Base-by-base conservation (phyloP, 2,888 invertebrate genomes). In the Lottia scabra region DNA sequence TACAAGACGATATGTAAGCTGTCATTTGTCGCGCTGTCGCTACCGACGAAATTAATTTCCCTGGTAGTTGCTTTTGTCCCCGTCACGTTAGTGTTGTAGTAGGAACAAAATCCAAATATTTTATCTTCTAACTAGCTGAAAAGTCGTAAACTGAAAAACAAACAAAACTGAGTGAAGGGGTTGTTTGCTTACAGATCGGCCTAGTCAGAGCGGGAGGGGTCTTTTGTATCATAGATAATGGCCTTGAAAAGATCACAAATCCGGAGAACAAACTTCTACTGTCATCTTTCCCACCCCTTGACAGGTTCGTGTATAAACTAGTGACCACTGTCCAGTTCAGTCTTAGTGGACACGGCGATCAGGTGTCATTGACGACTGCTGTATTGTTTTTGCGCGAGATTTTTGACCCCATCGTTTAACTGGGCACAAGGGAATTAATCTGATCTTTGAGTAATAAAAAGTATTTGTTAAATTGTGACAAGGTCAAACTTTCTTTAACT, bases 81-180 rank as follows among this genome's bases (percentile, higher is more conserved):
- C 56, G 56, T 56, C 56, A 56, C 56, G 56, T 56, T 56, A 56
- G 56, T 56, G 56, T 56, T 56, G 56, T 56, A 56, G 56, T 56
- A 23, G 56, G 56, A 23, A 56, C 56, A 56, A 56, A 56, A 56
- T 56, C 56, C 23, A 56, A 56, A 56, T 56, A 56, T 56, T 56
- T 12, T 56, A 56, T 56, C 56, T 56, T 56, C 56, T 23, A 56
- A 23, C 56, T 10, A 19, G 56, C 56, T 56, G 56, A 56, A 56
- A 56, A 56, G 56, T 56, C 56, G 56, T 56, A 56, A 56, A 56
- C 56, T 56, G 19, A 56, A 23, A 56, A 56, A 56, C 56, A 56
- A 56, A 56, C 56, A 56, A 56, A 23, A 38, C 19, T 56, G 56
- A 56, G 56, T 56, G 56, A 19, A 56, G 56, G 56, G 56, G 56